phyloP scores from a whole-genome alignment of 2,888 invertebrate genomes.

The Synergus laeviventris region DNA sequence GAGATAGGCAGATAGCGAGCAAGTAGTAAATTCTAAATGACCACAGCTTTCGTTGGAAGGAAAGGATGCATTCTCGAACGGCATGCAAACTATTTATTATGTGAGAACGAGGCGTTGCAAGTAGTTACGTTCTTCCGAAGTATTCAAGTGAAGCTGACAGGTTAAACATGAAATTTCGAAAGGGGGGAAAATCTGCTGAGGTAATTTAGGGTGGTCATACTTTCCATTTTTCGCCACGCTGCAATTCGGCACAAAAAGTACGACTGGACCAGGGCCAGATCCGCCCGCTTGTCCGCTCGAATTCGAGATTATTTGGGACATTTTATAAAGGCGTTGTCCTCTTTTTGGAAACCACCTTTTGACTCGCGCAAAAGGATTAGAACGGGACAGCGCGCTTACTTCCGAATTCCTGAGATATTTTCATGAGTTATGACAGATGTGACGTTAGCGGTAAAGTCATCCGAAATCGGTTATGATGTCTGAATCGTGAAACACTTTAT shows the following conservation, averaged over 20 bases:
- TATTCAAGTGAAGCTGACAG: neutral
- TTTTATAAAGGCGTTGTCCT: slow-evolving; percentile 64
- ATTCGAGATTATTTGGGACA: slow-evolving; percentile 69
- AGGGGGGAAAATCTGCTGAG: neutral
- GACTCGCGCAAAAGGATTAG: slow-evolving; percentile 49
- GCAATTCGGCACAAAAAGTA: slow-evolving; percentile 63
- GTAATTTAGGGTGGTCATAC: slow-evolving; percentile 57
- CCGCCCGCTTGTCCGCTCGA: slow-evolving; percentile 70
- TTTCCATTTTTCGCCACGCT: slow-evolving; percentile 65
- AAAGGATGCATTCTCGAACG: neutral
- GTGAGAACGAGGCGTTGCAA: neutral
- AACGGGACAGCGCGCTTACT: slow-evolving; percentile 59
- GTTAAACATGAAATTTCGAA: neutral
- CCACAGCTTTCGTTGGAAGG: neutral
- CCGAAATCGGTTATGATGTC: neutral
- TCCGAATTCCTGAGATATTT: slow-evolving; percentile 69
- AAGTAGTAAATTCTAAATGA: neutral
- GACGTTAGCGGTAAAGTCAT: neutral
- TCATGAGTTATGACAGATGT: slow-evolving; percentile 63
- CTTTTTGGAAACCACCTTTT: slow-evolving; percentile 54
- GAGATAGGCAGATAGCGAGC: neutral
- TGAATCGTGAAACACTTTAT: neutral
- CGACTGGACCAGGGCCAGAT: slow-evolving; percentile 69
- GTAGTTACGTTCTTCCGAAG: neutral
- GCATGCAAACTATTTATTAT: slow-evolving; percentile 1